Evolutionary conservation across 2,797 vertebrate species (phyloP).

Genomic region (Sebastes steindachneri): DNA sequence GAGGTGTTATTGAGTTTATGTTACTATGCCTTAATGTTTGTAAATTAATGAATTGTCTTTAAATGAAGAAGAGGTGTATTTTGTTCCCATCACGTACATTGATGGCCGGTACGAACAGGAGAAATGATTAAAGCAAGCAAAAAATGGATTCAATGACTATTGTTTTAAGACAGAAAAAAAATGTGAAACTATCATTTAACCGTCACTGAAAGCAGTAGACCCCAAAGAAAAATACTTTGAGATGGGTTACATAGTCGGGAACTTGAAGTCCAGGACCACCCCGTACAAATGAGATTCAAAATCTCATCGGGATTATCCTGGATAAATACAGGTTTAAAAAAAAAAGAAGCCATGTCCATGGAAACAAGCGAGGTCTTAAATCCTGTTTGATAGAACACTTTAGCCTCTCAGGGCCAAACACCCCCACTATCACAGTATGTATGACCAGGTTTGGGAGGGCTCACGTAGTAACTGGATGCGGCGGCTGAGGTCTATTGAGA

Average conservation of each 20-base stretch:
- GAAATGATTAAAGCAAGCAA: not conserved
- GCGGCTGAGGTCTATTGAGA: not conserved
- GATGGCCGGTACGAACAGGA: not conserved
- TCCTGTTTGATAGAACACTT: not conserved
- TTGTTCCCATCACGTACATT: not conserved
- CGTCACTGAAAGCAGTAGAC: not conserved
- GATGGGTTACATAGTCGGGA: not conserved
- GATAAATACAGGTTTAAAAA: not conserved
- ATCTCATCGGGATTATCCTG: not conserved
- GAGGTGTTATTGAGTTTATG: no score
- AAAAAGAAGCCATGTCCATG: not conserved
- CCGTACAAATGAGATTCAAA: not conserved
- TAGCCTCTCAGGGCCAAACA: not conserved
- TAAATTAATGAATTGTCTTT: no score
- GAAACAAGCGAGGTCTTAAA: not conserved
- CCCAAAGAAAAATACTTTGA: not conserved
- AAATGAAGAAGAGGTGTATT: no score
- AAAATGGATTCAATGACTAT: not conserved
- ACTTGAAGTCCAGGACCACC: not conserved
- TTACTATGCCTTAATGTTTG: no score
- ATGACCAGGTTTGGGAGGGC: not conserved
- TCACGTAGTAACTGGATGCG: not conserved
- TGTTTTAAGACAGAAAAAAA: not conserved
- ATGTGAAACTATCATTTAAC: not conserved
- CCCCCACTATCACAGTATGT: not conserved